Percentiles rank a stretch among this genome's conserved stretches.
Conservation (phyloP, 2,113 vertebrate species). For the Antennarius striatus region DNA sequence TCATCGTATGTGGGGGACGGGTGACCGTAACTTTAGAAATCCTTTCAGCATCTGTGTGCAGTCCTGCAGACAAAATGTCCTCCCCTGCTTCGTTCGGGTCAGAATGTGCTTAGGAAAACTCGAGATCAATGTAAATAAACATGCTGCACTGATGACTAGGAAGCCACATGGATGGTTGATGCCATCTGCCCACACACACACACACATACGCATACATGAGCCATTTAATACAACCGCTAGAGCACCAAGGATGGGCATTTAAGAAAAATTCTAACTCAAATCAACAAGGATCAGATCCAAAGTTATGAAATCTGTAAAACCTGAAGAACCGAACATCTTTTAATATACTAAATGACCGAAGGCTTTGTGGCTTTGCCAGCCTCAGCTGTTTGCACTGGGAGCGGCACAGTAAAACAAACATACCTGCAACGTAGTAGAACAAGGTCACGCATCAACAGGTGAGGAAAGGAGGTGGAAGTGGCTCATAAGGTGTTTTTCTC, state of each 20-base stretch:
- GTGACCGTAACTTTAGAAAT: too few relatives aligned
- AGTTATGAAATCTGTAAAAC: not conserved
- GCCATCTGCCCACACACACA: slow-evolving; percentile 1
- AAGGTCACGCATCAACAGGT: slow-evolving; percentile 53
- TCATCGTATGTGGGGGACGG: not conserved
- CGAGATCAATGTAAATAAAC: slow-evolving; percentile 65
- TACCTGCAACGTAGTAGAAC: slow-evolving; percentile 29
- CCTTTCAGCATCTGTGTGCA: not conserved
- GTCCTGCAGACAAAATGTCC: slow-evolving; percentile 33
- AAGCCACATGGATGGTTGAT: slow-evolving; percentile 3
- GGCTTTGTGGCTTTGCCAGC: slow-evolving; percentile 15
- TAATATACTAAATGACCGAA: not conserved
- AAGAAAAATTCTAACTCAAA: too few relatives aligned
- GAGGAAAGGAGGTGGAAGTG: slow-evolving; percentile 15
- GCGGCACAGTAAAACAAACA: slow-evolving; percentile 68
- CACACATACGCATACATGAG: slow-evolving; percentile 1
- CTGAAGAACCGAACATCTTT: not conserved
- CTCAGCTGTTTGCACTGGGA: slow-evolving; percentile 62
- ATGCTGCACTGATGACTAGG: slow-evolving; percentile 37
- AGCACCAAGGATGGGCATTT: not conserved
- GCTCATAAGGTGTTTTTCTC: slow-evolving; percentile 27
- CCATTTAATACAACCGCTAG: not conserved
- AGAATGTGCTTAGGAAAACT: slow-evolving; percentile 44
- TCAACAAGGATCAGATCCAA: not conserved
- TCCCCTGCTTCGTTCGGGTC: slow-evolving; percentile 30